A percentile compares a stretch with the other conserved stretches of the same genome.
Conservation (phyloP, 1,140 invertebrate genomes). For the Trissolcus basalis region DNA sequence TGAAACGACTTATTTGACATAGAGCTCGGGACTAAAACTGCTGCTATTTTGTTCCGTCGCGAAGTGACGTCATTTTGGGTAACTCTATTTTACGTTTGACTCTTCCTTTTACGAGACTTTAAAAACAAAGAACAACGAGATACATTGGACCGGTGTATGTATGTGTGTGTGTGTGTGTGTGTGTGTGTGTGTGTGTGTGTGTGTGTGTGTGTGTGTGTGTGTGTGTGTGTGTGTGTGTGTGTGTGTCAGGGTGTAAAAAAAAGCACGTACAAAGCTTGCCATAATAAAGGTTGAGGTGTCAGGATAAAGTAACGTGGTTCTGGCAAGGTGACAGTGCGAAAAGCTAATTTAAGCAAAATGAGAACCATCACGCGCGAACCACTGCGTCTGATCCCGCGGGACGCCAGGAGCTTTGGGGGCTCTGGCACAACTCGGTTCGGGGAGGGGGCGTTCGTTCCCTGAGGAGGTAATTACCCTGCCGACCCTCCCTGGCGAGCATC, state of each 20-base stretch:
- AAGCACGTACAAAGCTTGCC: conserved; percentile 7
- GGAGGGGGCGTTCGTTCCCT: conserved; percentile 64
- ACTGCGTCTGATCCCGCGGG: conserved; percentile 65
- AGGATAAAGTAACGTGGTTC: conserved; percentile 19
- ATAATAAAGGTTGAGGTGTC: conserved; percentile 21
- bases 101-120: conserved; percentile 20
- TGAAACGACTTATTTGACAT: no score
- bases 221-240: no score
- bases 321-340: conserved; percentile 41
- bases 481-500: conserved; percentile 56
- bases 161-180: no score
- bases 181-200: no score
- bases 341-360: conserved; percentile 67
- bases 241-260: conserved; percentile 15
- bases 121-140: conserved; percentile 17
- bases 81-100: conserved; percentile 22
- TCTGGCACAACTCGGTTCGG: conserved; percentile 54
- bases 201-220: no score
- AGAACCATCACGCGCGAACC: conserved; percentile 69
- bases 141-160: no score
- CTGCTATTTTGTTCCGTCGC: no score
- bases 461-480: conserved; percentile 74
- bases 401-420: conserved; percentile 66
- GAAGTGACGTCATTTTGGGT: conserved; percentile 1
- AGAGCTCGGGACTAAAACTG: no score